A percentile compares a stretch with the other conserved stretches of the same genome.
Conservation (phyloP, 2,797 vertebrate genomes). For the Phyllotis vaccarum region DNA sequence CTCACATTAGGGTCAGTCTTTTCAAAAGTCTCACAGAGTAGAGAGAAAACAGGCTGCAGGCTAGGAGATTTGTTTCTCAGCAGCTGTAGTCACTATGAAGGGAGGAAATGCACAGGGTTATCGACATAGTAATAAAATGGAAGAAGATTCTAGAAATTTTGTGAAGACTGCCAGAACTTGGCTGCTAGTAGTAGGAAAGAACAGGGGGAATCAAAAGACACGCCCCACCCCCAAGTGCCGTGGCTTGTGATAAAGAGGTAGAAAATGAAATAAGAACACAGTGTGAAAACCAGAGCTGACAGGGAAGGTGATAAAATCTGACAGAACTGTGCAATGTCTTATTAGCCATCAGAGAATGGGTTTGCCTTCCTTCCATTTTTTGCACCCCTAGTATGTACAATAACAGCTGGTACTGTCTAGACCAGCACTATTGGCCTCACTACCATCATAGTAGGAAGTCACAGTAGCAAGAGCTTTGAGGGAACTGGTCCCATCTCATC, state of each 20-base stretch:
- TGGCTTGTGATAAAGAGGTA: too few relatives aligned
- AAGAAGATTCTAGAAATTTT: not conserved
- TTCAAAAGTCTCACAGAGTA: not conserved
- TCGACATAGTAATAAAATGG: not conserved
- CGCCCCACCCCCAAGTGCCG: too few relatives aligned
- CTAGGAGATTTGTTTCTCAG: not conserved
- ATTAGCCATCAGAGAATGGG: not conserved
- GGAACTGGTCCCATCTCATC: not conserved
- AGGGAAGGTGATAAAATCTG: constrained; percentile 5
- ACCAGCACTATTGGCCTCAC: not conserved
- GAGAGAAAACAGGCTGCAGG: not conserved
- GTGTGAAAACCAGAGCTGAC: not conserved
- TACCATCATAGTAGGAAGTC: not conserved
- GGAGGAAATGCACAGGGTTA: not conserved
- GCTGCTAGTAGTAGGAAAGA: not conserved
- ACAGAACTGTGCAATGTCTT: not conserved
- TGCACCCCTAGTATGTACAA: not conserved
- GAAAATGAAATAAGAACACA: not conserved
- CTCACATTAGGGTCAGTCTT: not conserved
- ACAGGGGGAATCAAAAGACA: not conserved
- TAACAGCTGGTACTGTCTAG: not conserved
- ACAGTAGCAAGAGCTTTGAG: not conserved
- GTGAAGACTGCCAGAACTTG: not conserved
- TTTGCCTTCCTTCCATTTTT: not conserved
- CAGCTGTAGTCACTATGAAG: not conserved